These are phyloP conservation scores for Pygoscelis antarcticus DNA, from an alignment of 2,113 vertebrate species.

Conservation along the genomic window DNA sequence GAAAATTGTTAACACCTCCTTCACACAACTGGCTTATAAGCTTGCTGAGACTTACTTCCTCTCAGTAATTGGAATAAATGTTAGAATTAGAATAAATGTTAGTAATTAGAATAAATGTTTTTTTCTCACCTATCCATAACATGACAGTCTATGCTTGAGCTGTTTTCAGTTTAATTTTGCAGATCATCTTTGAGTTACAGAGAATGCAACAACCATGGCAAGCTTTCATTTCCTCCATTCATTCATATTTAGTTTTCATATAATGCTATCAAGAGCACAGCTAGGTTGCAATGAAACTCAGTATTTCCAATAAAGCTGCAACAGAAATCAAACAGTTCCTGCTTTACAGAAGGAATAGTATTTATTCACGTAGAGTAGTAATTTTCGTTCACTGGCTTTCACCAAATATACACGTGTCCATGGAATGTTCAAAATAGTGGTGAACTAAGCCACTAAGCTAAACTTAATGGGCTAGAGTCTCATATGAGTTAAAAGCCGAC, in stretches of 20 bases:
- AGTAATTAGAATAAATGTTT: background rate
- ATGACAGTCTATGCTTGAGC: background rate
- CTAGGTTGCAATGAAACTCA: background rate
- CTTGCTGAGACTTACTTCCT: background rate
- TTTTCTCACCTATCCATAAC: background rate
- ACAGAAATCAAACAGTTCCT: background rate
- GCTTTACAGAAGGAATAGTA: background rate
- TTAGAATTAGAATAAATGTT: background rate
- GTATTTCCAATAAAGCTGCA: background rate
- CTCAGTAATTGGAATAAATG: background rate
- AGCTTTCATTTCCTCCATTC: background rate
- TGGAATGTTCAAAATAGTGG: background rate
- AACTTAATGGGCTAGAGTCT: background rate
- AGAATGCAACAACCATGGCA: background rate
- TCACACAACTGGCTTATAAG: background rate
- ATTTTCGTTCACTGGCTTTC: background rate
- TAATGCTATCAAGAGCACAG: background rate
- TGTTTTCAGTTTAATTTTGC: background rate
- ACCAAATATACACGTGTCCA: background rate
- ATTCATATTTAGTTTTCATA: conserved; percentile 9
- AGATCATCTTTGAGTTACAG: background rate
- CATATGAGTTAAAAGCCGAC: background rate
- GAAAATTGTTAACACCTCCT: background rate
- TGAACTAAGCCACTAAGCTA: background rate
- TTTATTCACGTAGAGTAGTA: background rate